Conservation (phyloP, 1,140 invertebrate genomes). For the Drosophila prosaltans region DNA sequence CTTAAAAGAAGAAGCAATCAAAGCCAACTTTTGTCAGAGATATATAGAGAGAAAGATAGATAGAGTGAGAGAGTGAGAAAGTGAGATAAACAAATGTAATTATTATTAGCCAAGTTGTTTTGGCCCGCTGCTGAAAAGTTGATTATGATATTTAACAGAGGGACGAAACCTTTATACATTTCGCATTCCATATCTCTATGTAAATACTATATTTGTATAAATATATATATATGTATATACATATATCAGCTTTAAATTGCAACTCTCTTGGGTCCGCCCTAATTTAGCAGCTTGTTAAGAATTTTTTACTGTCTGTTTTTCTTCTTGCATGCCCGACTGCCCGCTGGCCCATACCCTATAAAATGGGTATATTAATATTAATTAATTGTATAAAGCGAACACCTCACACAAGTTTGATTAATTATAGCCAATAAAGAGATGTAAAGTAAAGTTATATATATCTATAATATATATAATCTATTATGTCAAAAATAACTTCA, state of each 20-base stretch:
- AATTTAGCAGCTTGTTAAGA: slow-evolving; percentile 57
- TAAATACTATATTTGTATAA: too few species aligned
- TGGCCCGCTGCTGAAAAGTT: slow-evolving; percentile 1
- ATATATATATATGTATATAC: too few species aligned
- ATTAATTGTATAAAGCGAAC: not conserved
- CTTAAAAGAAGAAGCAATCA: slow-evolving; percentile 4
- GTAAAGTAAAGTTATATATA: too few species aligned
- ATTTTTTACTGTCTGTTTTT: slow-evolving; percentile 19
- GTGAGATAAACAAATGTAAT: slow-evolving; percentile 65
- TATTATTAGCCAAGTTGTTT: slow-evolving; percentile 49
- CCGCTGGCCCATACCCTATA: not conserved
- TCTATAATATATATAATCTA: too few species aligned
- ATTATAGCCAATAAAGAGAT: too few species aligned
- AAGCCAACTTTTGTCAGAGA: not conserved
- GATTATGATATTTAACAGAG: slow-evolving; percentile 28
- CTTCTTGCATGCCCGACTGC: not conserved
- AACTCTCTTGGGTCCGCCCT: slow-evolving; percentile 22
- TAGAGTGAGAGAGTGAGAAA: slow-evolving; percentile 12
- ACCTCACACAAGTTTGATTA: too few species aligned
- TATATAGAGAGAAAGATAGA: not conserved
- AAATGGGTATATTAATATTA: not conserved
- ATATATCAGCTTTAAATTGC: slow-evolving; percentile 16
- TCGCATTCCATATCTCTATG: not conserved
- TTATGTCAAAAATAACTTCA: too few species aligned
- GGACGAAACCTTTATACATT: slow-evolving; percentile 14